These are phyloP conservation scores for Cettia cetti DNA, from an alignment of 2,113 vertebrate species.

Conservation along the genomic window DNA sequence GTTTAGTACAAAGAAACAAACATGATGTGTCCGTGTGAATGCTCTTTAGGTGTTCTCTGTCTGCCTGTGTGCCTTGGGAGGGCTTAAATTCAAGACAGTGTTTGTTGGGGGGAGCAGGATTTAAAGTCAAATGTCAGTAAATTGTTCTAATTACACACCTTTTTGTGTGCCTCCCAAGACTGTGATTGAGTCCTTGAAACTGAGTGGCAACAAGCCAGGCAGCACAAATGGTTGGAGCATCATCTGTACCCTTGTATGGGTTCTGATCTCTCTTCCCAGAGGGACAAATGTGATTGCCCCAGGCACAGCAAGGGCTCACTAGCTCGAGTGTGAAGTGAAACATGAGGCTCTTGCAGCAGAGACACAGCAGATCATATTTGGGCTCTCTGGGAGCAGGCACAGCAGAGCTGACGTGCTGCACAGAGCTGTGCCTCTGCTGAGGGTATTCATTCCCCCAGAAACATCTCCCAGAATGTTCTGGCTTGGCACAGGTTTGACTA, in stretches of 20 bases:
- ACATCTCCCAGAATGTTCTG: background rate
- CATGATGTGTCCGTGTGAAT: background rate
- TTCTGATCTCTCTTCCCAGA: background rate
- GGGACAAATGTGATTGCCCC: background rate
- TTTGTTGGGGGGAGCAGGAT: fast-evolving
- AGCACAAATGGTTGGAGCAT: background rate
- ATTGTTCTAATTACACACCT: background rate
- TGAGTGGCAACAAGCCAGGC: background rate
- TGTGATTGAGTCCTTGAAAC: background rate
- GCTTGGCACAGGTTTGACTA: background rate
- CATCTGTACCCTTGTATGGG: background rate
- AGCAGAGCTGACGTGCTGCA: background rate
- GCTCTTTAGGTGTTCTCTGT: background rate
- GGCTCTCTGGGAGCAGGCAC: background rate
- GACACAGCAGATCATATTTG: background rate
- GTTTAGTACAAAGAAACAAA: background rate
- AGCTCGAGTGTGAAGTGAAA: background rate
- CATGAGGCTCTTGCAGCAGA: background rate
- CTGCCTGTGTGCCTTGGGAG: background rate
- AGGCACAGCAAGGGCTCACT: background rate
- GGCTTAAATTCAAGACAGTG: background rate
- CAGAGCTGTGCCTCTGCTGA: background rate
- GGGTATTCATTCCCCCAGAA: background rate
- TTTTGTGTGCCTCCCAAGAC: background rate
- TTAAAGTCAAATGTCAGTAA: background rate